phyloP scores from a whole-genome alignment of 2,797 vertebrate genomes.

The Sarcoramphus papa region DNA sequence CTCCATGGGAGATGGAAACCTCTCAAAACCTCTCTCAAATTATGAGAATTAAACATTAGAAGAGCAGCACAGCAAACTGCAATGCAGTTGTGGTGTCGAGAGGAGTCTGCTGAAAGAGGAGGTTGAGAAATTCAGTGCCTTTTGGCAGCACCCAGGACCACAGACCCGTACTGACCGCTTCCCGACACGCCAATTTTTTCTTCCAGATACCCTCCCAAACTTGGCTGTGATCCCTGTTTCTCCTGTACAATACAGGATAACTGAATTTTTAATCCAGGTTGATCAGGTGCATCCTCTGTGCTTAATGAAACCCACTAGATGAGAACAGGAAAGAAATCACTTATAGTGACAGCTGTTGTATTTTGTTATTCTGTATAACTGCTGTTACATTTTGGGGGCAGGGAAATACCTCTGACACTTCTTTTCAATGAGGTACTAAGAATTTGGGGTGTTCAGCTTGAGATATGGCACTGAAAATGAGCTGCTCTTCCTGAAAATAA shows the following conservation, averaged over 20 bases:
- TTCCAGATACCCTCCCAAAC: not conserved
- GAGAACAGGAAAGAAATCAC: not conserved
- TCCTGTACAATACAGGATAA: not conserved
- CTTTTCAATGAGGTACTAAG: not conserved
- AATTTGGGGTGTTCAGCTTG: not conserved
- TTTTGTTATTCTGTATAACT: not conserved
- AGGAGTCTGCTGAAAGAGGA: not conserved
- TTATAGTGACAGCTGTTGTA: not conserved
- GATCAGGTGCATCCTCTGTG: not conserved
- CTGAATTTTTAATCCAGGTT: not conserved
- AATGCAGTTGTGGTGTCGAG: not conserved
- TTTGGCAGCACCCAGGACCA: not conserved
- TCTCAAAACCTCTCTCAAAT: not conserved
- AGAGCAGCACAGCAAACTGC: not conserved
- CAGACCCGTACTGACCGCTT: not conserved
- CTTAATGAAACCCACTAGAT: not conserved
- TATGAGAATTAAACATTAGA: not conserved
- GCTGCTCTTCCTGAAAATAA: not conserved
- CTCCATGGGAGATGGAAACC: constrained; percentile 24
- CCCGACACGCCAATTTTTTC: fast-evolving
- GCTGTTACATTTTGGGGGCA: not conserved
- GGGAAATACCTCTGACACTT: not conserved
- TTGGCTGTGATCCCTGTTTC: not conserved
- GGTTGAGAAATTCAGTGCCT: not conserved
- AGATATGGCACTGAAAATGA: not conserved